These are phyloP conservation scores for Luehdorfia chinensis DNA, from an alignment of 1,140 invertebrate genomes.

Conservation along the genomic window DNA sequence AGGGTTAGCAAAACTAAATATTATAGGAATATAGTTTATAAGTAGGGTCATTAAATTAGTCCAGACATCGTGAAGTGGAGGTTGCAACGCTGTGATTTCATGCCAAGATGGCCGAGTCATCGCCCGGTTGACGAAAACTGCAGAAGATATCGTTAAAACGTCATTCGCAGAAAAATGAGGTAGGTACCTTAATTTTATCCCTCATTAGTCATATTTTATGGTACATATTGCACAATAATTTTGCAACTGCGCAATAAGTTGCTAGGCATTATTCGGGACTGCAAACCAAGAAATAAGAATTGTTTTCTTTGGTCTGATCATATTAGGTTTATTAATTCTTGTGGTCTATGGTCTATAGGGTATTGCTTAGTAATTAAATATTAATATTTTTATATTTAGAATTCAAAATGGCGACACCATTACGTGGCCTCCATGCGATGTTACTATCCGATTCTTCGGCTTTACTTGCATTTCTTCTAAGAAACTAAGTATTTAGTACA, in stretches of 20 bases:
- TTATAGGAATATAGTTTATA: slow-evolving; percentile 23
- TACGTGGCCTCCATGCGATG: too few relatives aligned
- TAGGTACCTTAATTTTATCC: slow-evolving; percentile 33
- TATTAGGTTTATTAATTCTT: not conserved
- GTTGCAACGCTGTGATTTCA: slow-evolving; percentile 1
- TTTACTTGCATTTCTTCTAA: too few relatives aligned
- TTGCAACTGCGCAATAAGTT: slow-evolving; percentile 3
- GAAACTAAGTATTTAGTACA: too few relatives aligned
- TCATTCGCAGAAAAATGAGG: slow-evolving; percentile 36
- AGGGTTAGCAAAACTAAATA: not conserved
- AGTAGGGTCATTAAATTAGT: not conserved
- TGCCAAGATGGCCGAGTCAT: slow-evolving; percentile 55
- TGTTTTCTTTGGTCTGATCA: not conserved
- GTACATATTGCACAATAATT: not conserved
- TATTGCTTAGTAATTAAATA: not conserved
- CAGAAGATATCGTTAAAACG: not conserved
- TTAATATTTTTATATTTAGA: not conserved
- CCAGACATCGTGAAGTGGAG: not conserved
- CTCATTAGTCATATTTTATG: not conserved
- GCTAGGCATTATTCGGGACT: not conserved
- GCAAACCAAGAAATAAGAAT: not conserved
- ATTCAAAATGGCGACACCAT: slow-evolving; percentile 11
- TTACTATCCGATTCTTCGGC: too few relatives aligned
- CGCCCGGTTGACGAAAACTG: slow-evolving; percentile 41
- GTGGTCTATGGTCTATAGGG: slow-evolving; percentile 8